Evolutionary conservation across 2,113 vertebrate genomes (phyloP).

Genomic region (Alces alces): DNA sequence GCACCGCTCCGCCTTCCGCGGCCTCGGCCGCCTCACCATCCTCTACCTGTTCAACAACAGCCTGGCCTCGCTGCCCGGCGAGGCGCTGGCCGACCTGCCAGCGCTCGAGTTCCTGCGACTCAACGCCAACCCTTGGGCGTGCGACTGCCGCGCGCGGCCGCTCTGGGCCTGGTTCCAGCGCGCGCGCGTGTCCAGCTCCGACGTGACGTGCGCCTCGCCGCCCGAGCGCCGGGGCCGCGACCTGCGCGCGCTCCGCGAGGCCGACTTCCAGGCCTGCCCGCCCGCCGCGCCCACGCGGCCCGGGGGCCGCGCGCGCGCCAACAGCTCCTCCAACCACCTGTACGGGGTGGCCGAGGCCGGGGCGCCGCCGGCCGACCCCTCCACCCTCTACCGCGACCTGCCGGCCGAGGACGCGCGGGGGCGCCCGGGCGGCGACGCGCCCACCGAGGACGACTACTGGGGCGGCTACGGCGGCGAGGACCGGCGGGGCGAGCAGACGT

Average conservation of each 20-base stretch:
- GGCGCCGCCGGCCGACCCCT: constrained; percentile 85
- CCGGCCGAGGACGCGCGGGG: constrained; percentile 83
- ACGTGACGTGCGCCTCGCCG: constrained; percentile 88
- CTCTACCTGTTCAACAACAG: constrained; percentile 98
- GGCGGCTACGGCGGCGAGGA: constrained; percentile 87
- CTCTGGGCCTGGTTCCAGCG: constrained; percentile 95
- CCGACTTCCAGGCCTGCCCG: constrained; percentile 89
- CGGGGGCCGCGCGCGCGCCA: constrained; percentile 62
- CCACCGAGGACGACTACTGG: constrained; percentile 88
- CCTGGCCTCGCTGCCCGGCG: constrained; percentile 89
- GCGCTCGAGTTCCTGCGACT: constrained; percentile 96
- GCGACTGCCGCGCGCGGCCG: constrained; percentile 91
- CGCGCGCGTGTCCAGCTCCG: constrained; percentile 91
- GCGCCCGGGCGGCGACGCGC: constrained; percentile 81
- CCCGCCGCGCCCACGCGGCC: constrained; percentile 84
- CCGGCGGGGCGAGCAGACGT: constrained; percentile 72
- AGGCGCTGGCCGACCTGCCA: constrained; percentile 87
- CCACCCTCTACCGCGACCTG: constrained; percentile 84
- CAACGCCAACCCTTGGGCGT: constrained; percentile 96
- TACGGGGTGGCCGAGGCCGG: constrained; percentile 74
- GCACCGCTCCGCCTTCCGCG: constrained; percentile 89
- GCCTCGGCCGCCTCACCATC: constrained; percentile 92
- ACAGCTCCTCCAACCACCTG: constrained; percentile 78
- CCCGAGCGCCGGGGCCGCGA: constrained; percentile 87
- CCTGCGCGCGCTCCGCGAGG: constrained; percentile 88